phyloP scores from a whole-genome alignment of 2,888 invertebrate species.

The Parapristionchus giblindavisi region DNA sequence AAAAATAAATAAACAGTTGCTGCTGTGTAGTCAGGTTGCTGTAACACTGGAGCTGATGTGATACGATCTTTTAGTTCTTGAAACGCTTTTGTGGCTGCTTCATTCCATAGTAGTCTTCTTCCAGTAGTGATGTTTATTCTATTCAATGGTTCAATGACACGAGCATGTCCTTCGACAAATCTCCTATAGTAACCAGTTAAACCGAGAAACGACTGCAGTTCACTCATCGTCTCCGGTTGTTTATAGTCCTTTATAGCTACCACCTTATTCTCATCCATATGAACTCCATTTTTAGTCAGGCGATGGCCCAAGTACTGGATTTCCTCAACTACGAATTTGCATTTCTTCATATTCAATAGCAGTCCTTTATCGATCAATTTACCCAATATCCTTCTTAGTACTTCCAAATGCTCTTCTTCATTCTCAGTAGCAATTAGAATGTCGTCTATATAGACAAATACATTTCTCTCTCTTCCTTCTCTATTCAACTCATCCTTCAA shows the following conservation, averaged over 20 bases:
- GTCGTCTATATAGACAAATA: slow-evolving; percentile 45
- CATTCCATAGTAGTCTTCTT: slow-evolving; percentile 38
- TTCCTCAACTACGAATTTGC: background rate
- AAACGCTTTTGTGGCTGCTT: slow-evolving; percentile 40
- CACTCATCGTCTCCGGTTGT: slow-evolving; percentile 31
- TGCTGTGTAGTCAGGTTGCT: slow-evolving; percentile 44
- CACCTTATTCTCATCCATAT: background rate
- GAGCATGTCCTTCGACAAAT: too few species aligned
- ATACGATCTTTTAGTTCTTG: slow-evolving; percentile 40
- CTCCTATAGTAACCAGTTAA: slow-evolving; percentile 25
- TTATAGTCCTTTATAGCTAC: background rate
- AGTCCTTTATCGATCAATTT: too few species aligned
- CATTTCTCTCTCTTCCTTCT: background rate
- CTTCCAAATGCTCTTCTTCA: slow-evolving; percentile 41
- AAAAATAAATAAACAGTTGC: too few species aligned
- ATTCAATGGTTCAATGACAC: too few species aligned
- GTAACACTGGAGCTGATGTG: slow-evolving; percentile 27
- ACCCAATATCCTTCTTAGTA: background rate
- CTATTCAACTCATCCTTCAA: slow-evolving; percentile 19
- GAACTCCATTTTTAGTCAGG: slow-evolving; percentile 39
- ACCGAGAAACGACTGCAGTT: slow-evolving; percentile 46
- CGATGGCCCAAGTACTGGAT: slow-evolving; percentile 38
- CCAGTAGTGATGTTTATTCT: slow-evolving; percentile 3
- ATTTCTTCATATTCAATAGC: slow-evolving; percentile 32
- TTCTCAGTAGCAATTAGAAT: slow-evolving; percentile 46